These are phyloP conservation scores for Ridgeia piscesae DNA, from an alignment of 1,140 invertebrate genomes.

Conservation along the genomic window DNA sequence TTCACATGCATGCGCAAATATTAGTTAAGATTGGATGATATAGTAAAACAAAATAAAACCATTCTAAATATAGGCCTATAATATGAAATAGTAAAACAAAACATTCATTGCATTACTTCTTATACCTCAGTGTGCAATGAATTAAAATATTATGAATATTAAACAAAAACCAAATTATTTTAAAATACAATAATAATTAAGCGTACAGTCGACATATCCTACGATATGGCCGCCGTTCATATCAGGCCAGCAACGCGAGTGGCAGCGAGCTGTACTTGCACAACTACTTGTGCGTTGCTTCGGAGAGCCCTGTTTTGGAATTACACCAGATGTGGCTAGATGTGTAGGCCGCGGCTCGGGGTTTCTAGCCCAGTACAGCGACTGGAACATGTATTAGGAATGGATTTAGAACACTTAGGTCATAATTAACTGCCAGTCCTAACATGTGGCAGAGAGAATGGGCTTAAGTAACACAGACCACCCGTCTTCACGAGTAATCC, in stretches of 20 bases:
- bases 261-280: neutral
- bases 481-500: neutral
- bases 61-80: no score
- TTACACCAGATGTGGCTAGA: neutral
- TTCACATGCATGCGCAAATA: no score
- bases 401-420: neutral
- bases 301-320: neutral
- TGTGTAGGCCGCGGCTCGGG: neutral
- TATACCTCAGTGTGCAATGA: no score
- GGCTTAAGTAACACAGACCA: neutral
- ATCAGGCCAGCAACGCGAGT: neutral
- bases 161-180: no score
- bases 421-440: no score
- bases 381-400: neutral
- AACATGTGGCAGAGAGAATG: neutral
- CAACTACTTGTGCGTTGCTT: neutral
- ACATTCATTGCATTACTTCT: no score
- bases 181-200: no score
- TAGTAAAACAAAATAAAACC: no score
- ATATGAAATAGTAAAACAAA: no score
- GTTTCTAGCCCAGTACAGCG: neutral
- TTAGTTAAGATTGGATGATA: no score
- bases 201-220: neutral
- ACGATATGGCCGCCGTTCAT: neutral
- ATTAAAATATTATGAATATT: no score